Evolutionary conservation across 2,888 invertebrate genomes (phyloP), one percentile per base, ranked within the genome.

Genomic region (Drosophila mimica): DNA sequence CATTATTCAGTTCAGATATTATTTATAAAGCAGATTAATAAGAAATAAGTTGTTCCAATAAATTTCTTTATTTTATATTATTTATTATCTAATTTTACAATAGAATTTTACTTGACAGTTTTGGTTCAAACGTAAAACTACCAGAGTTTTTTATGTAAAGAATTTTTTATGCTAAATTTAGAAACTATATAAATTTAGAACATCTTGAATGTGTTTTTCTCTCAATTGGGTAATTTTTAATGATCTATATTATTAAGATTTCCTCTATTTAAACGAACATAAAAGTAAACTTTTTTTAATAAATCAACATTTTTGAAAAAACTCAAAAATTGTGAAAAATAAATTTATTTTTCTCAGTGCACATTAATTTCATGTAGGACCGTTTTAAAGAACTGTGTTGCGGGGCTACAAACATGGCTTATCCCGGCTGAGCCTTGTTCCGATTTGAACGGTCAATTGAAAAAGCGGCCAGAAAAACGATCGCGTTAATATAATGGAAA

Each of bases 371-470:
- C 20, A 43, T 31, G 40, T 57, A 9, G 31, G 20, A 7, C 8
- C 40, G 15, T 30, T 25, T 43, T 43, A 28, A 25, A 20, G 51
- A 25, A 62, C 71, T 78, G 57, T 83, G 74, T 83, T 81, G 77
- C 80, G 75, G 77, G 73, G 73, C 89, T 82, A 80, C 81, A 85
- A 88, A 89, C 76, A 52, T 52, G 76, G 91, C 91, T 92, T 84
- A 92, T 90, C 92, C 88, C 43, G 74, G 90, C 87, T 92, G 80
- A 92, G 88, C 91, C 91, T 80, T 91, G 91, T 91, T 89, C 85
- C 91, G 85, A 88, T 84, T 82, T 86, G 75, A 83, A 91, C 83
- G 92, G 92, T 92, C 91, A 92, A 92, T 92, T 91, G 92, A 90
- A 90, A 90, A 88, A 79, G 83, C 82, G 83, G 65, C 81, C 88